Conservation (phyloP, 2,888 invertebrate species). For the Tolmerus cingulatus region DNA sequence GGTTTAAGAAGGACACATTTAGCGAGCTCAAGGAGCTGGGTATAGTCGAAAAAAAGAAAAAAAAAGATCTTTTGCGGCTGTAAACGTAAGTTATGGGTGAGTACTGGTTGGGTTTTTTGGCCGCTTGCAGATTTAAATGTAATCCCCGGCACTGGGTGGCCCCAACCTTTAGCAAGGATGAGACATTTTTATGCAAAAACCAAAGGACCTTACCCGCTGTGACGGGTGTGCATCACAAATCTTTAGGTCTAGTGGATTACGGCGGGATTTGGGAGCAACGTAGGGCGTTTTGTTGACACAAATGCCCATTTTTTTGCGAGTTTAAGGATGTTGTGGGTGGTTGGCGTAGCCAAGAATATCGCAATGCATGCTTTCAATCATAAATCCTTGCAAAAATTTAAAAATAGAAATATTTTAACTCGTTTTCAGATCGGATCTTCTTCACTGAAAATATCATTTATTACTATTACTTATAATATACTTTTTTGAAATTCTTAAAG, state of each 20-base stretch:
- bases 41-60: neutral
- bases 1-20: conserved; percentile 9
- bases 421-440: too few species aligned
- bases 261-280: neutral
- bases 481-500: too few species aligned
- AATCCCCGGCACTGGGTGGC: conserved; percentile 1
- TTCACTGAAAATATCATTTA: too few species aligned
- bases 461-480: too few species aligned
- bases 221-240: conserved; percentile 28
- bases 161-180: neutral
- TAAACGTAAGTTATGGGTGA: conserved; percentile 33
- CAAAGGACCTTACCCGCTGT: conserved; percentile 14
- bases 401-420: too few species aligned
- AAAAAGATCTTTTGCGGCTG: neutral
- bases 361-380: neutral
- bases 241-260: conserved; percentile 7
- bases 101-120: neutral
- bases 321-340: neutral
- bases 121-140: conserved; percentile 19
- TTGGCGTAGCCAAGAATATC: neutral
- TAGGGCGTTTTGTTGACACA: neutral
- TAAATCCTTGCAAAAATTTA: neutral
- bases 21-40: neutral
- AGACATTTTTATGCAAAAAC: conserved; percentile 39
- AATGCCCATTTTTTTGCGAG: neutral